These are phyloP conservation scores for Chionoecetes opilio DNA, from an alignment of 1,140 invertebrate genomes.

Conservation along the genomic window DNA sequence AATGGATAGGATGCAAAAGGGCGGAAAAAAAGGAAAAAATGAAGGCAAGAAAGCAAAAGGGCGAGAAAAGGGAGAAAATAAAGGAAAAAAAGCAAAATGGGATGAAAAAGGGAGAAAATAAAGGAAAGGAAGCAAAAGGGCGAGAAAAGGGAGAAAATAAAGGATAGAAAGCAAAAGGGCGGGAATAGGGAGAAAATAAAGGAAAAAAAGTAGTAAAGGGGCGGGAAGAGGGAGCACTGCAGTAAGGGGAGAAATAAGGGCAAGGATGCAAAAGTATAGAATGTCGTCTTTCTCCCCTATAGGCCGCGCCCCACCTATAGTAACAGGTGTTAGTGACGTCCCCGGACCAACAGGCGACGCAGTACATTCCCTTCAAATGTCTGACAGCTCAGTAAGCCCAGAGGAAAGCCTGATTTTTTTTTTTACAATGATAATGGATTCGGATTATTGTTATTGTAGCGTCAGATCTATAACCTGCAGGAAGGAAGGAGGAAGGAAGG, in stretches of 20 bases:
- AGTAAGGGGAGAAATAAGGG: too few relatives aligned
- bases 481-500: not conserved
- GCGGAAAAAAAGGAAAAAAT: not conserved
- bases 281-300: too few relatives aligned
- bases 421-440: too few relatives aligned
- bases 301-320: not conserved
- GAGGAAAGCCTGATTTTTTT: not conserved
- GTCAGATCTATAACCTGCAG: not conserved
- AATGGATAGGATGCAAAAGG: too few relatives aligned
- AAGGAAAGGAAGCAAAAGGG: too few relatives aligned
- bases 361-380: slow-evolving; percentile 16
- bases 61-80: not conserved
- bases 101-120: too few relatives aligned
- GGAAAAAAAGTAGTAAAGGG: not conserved
- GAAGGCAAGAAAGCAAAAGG: not conserved
- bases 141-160: too few relatives aligned
- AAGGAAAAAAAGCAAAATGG: too few relatives aligned
- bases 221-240: not conserved
- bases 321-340: not conserved
- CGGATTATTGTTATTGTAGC: not conserved
- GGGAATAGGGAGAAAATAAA: not conserved
- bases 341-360: not conserved
- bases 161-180: too few relatives aligned
- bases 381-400: not conserved
- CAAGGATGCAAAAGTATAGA: not conserved